Base-by-base conservation (phyloP, 2,888 invertebrate species). In the Chalcis sispes region DNA sequence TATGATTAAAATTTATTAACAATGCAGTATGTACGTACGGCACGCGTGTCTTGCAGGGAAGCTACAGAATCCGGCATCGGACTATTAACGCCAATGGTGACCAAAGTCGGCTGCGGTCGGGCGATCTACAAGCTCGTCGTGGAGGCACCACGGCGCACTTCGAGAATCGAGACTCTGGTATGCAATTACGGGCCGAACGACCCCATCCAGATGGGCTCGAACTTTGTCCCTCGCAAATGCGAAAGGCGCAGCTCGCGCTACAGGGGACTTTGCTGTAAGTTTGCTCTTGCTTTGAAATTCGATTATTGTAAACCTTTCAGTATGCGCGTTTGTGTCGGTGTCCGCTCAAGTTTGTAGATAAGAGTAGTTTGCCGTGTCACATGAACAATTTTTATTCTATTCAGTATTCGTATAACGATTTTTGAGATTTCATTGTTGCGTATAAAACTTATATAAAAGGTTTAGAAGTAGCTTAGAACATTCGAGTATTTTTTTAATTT, bases 131-230 rank as follows among this genome's bases (percentile, higher is more conserved):
- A 72, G n/a, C n/a, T n/a, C n/a, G n/a, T n/a, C 66, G 79, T 70
- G 40, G 73, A 82, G 70, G 70, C n/a, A 77, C 67, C 65, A 73
- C 75, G 79, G 72, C 48, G 75, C 56, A 52, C 65, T 69, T 52
- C 78, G 81, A 82, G 82, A 75, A 81, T 85, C 75, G 85, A 87
- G 82, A 81, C 84, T 72, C 84, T 84, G 79, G 83, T 85, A 82
- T 86, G 87, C 82, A 87, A 88, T 88, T 88, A 87, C 82, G 85
- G 86, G 77, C 84, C 86, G 80, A 83, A 85, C 82, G 84, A 85
- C 85, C 83, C 83, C 5, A 32, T 36, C 10, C 36, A 13, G 42
- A 42, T 13, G 20, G 82, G 75, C 83, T 82, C 83, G 74, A 79
- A 82, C 78, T 82, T 83, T 72, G 79, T 77, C 50, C 82, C 82